Evolutionary conservation across 1,140 invertebrate species (phyloP), one percentile per base, ranked within the genome.

Genomic region (Polypedilum pembai): DNA sequence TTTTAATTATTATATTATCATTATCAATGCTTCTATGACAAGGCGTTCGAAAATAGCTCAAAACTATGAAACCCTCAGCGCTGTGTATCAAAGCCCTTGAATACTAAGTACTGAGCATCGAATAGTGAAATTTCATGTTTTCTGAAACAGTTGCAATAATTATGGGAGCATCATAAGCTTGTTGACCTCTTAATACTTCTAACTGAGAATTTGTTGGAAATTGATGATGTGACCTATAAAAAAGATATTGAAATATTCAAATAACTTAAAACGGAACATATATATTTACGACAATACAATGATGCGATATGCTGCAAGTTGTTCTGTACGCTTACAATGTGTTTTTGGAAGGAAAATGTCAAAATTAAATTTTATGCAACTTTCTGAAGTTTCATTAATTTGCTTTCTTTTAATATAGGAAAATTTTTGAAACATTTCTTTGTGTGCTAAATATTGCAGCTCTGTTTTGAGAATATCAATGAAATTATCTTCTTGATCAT

Each of bases 401-500:
- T 5, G 15, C 20, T 69, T 69, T 20, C 45, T 56, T 56, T 12
- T 15, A 12, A 69, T 18, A 10, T 20, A 20, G 18, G 8, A 10
- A 18, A 69, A 20, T 20, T 69, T 69, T 7, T 69, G 8, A 69
- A 21, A 69, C 7, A 21, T 20, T 18, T 69, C 3, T 18, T 18
- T 8, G 20, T 69, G 20, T 3, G 65, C 20, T 20, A 20, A 2
- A 69, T 69, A 69, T 7, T 69, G n/a, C 15, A 69, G 5, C 20
- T 69, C 65, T 8, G 17, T 69, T 69, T 69, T 69, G 7, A 69
- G 65, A 20, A 69, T 69, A 20, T 69, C 65, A 5, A 69, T 10
- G 7, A 69, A 69, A 21, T 20, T 69, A 56, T 12, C 65, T 1
- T 20, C 65, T 21, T n/a, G 63, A 8, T 1, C 5, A 20, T 69